Base-by-base conservation (phyloP, 2,797 vertebrate species). In the Chelonia mydas region DNA sequence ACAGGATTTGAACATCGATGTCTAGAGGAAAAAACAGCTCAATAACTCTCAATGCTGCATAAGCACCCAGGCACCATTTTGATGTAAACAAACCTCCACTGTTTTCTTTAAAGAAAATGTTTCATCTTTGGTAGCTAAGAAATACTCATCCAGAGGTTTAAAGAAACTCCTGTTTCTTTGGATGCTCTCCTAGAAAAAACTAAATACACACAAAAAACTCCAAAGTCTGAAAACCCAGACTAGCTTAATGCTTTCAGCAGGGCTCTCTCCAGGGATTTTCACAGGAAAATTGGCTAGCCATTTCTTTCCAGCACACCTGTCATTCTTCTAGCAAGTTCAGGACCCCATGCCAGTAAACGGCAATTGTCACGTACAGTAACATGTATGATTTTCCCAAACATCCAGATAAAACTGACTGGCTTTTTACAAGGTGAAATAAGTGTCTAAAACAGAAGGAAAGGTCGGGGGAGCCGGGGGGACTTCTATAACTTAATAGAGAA, bases 351-450 rank as follows among this genome's bases (percentile, higher is more conserved):
- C 72, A 83, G 54, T 88, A 94, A 95, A 96, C 90, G 87, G 50
- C 86, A 95, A 81, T 92, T 95, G 95, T 92, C 94, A 96, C 88
- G 77, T 96, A 93, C 12, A 47, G 89, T 86, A 96, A 94, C 93
- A 95, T 89, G 50, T 96, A 88, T 94, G 93, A 94, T 79, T 89
- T 81, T 90, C 81, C 59, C 61, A 68, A 77, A 88, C 45, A 92
- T 89, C 77, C 33, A 61, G 82, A 83, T 89, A 33, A 95, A 23
- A 12, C 72, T 31, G 72, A 51, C 27, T 82, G 47, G 80, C 4
- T 25, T 96, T 88, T 95, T 50, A 53, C 31, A 31, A 50, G 25
- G 28, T 59, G 51, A 94, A 94, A 21, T 47, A 80, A 51, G 15
- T 5, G 15, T 84, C 76, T 91, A 76, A 87, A 94, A 74, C 9